These are phyloP conservation scores for Pogonomyrmex barbatus DNA, from an alignment of 1,140 invertebrate species.

Conservation along the genomic window DNA sequence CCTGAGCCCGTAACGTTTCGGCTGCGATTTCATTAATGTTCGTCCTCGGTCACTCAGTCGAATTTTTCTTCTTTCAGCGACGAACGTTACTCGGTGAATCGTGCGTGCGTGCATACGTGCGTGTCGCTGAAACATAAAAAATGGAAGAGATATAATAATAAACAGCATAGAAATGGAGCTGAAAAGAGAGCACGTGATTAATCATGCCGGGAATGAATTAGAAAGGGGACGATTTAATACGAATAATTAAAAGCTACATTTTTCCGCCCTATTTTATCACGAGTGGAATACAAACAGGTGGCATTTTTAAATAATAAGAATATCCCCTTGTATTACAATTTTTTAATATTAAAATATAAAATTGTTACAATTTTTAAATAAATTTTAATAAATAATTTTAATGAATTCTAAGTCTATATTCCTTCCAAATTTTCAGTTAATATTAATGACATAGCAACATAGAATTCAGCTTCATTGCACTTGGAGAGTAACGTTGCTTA, in stretches of 20 bases:
- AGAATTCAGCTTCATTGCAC: neutral
- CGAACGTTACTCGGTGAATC: constrained; percentile 7
- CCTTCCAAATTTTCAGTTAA: neutral
- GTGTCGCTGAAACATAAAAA: constrained; percentile 38
- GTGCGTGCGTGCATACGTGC: constrained; percentile 27
- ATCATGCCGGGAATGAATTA: neutral
- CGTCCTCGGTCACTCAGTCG: neutral
- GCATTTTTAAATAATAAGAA: neutral
- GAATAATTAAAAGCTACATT: constrained; percentile 17
- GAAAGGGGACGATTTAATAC: neutral
- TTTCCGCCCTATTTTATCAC: neutral
- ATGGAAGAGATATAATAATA: constrained; percentile 5
- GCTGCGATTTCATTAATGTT: constrained; percentile 35
- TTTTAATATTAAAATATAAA: neutral
- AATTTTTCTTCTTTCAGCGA: constrained; percentile 19
- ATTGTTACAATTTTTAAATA: too few species aligned
- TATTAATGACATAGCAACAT: neutral
- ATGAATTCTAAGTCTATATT: neutral
- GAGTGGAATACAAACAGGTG: neutral
- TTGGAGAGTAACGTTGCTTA: neutral
- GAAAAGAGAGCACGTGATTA: neutral
- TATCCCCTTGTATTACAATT: neutral
- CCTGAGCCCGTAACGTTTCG: neutral
- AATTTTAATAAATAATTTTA: too few species aligned
- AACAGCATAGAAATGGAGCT: neutral